Base-by-base conservation (phyloP, 64 coral and sea anemone genomes). In the Trachythela sp. region DNA sequence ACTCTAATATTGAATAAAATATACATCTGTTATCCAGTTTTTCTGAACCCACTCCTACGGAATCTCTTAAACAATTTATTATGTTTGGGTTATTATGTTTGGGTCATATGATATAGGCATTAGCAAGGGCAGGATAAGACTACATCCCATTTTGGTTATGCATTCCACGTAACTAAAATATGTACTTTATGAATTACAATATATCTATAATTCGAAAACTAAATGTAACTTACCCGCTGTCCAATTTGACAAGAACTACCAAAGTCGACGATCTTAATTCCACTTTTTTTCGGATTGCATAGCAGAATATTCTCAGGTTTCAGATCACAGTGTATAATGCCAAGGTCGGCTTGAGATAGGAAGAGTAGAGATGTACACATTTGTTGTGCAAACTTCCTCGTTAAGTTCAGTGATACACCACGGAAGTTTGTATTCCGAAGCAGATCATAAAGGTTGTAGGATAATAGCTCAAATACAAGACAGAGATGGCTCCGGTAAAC, bases 301-400 rank as follows among this genome's bases (percentile, higher is more conserved):
- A 97, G 92, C 27, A 97, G 76, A 92, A 97, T 97, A 85, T 97
- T 97, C 85, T 97, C 95, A 4, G 95, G 95, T 88, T 97, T 97
- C 67, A 97, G 92, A 77, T 97, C 95, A 83, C 95, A 97, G 70
- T 97, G 95, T 88, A 97, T 97, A 86, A 97, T 97, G 85, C 89
- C 94, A 13, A 97, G 92, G 68, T 97, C 95, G 38, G 95, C 92
- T 7, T 93, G 90, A 14, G 90, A 94, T 9, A 97, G 70, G 60
- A 94, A 97, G 1, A 97, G 85, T 26, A 97, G 34, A 7, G 95
- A 93, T 10, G 95, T 97, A 67, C 95, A 97, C 95, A 97, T 97
- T 77, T 97, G 95, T 85, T 97, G 95, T 4, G 95, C 95, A 83
- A 97, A 97, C 88, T 97, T 97, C 40, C 95, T 89, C 18, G 95